Percentiles rank a stretch among this genome's conserved stretches.
Evolutionary conservation across 2,113 vertebrate genomes (phyloP).

Genomic region (Camelus dromedarius): DNA sequence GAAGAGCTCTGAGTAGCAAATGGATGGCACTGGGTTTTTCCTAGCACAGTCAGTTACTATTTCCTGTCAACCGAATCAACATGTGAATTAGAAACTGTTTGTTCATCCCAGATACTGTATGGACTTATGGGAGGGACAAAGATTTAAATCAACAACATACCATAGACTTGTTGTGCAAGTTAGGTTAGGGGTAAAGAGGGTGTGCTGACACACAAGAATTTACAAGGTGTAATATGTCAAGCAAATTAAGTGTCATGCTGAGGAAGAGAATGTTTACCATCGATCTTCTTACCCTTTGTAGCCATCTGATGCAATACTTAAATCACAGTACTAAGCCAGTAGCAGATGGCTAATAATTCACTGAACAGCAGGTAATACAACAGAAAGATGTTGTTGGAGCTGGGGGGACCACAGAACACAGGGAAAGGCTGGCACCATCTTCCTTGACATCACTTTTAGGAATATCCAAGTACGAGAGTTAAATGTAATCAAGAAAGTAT

Average conservation of each 20-base stretch:
- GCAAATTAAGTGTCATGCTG: slow-evolving; percentile 61
- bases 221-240: slow-evolving; percentile 13
- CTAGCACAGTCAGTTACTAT: not conserved
- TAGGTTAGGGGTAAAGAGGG: not conserved
- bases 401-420: not conserved
- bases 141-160: not conserved
- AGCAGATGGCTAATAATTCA: slow-evolving; percentile 47
- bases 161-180: not conserved
- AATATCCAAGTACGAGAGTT: not conserved
- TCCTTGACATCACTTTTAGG: not conserved
- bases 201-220: slow-evolving; percentile 20
- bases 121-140: not conserved
- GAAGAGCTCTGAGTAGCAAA: not conserved
- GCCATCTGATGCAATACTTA: not conserved
- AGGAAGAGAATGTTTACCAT: not conserved
- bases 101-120: not conserved
- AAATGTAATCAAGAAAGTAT: slow-evolving; percentile 44
- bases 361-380: not conserved
- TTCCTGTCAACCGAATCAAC: not conserved
- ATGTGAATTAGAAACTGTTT: not conserved
- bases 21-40: not conserved
- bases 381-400: not conserved
- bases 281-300: slow-evolving; percentile 28
- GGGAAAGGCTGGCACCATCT: not conserved
- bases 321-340: not conserved